Base-by-base conservation (phyloP, 2,113 vertebrate species). In the Urocitellus parryii region DNA sequence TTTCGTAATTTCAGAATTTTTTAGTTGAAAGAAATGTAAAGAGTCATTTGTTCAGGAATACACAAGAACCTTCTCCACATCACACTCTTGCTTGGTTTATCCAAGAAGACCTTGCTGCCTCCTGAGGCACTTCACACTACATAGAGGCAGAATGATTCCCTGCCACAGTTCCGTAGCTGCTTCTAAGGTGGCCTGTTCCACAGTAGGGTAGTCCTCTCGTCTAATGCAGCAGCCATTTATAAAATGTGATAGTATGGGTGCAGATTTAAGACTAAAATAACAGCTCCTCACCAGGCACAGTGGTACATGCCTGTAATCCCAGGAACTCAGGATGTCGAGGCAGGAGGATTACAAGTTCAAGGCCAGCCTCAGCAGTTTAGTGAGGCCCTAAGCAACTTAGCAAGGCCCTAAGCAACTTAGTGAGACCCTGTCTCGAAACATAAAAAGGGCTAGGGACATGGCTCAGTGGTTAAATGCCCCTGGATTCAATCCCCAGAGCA, bases 101-200 rank as follows among this genome's bases (percentile, higher is more conserved):
- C 42, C 67, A 39, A 34, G 42, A 83, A 34, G 3, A 48, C 34
- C 63, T 72, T 7, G 7, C 29, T 37, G 70, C 29, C 76, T 63
- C 39, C 2, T 0, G 1, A 45, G 53, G 53, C 14, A 2, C 11
- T 20, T 29, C 12, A 1, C 6, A 3, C 22, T 8, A 22, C 6
- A 51, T 20, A 32, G 61, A 61, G 37, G n/a, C 0, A 24, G 65
- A 61, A 0, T 17, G 14, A 48, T 48, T 80, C 53, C 53, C 32
- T 1, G 2, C 10, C 27, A n/a, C 3, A 7, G 3, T n/a, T 39
- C 29, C 78, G 42, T 20, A 48, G 37, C 10, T n/a, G 37, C 51
- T 45, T 22, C 37, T n/a, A 13, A 58, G 70, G 27, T 4, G 14
- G 76, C 68, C 25, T 12, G 5, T 16, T 53, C 18, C 79, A 39